Evolutionary conservation across 1,140 invertebrate species (phyloP).

Genomic region (Drosophila trapezifrons): DNA sequence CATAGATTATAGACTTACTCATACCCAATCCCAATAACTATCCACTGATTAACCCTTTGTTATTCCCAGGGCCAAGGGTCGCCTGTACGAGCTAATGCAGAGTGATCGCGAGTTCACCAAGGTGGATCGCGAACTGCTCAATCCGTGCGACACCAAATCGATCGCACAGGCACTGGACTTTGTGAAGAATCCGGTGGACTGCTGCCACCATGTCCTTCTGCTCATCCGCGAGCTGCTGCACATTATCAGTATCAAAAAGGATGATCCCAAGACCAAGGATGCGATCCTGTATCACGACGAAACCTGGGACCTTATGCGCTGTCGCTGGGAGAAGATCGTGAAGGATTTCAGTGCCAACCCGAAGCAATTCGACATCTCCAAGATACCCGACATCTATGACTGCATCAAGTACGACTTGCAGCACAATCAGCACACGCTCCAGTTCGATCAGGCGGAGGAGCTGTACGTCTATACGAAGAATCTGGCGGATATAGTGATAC

Average conservation of each 20-base stretch:
- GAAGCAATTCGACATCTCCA: conserved; percentile 98
- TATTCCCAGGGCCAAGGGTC: conserved; percentile 93
- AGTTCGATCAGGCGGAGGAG: conserved; percentile 97
- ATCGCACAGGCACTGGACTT: conserved; percentile 96
- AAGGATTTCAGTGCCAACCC: conserved; percentile 98
- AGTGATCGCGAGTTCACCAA: conserved; percentile 94
- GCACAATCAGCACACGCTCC: conserved; percentile 97
- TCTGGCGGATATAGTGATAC: conserved; percentile 98
- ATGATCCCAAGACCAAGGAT: conserved; percentile 95
- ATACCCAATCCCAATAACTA: too few relatives aligned
- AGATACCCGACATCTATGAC: conserved; percentile 99
- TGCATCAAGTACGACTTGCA: conserved; percentile 99
- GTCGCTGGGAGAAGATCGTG: conserved; percentile 99
- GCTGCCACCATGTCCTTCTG: conserved; percentile 94
- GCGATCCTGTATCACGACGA: conserved; percentile 98
- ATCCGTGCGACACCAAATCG: conserved; percentile 94
- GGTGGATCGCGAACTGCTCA: conserved; percentile 91
- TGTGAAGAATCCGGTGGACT: conserved; percentile 98
- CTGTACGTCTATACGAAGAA: conserved; percentile 98
- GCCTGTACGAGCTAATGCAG: conserved; percentile 95
- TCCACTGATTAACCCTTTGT: background rate
- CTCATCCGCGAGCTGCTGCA: conserved; percentile 94
- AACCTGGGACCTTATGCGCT: conserved; percentile 99
- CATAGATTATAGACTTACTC: too few relatives aligned
- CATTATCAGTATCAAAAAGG: conserved; percentile 93